Evolutionary conservation across 2,888 invertebrate species (phyloP).

Genomic region (Lasioglossum morio): DNA sequence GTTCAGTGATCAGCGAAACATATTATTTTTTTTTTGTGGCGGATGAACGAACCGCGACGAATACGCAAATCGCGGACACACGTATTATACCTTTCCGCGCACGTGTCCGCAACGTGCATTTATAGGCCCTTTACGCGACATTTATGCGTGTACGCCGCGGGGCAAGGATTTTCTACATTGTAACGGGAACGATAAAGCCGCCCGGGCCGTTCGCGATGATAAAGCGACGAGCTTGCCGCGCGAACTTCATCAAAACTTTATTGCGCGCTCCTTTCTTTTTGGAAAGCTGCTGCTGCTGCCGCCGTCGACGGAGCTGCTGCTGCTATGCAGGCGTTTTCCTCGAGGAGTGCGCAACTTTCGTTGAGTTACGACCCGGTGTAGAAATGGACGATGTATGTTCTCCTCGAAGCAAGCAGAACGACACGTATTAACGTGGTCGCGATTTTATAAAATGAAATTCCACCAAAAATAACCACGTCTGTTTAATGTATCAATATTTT

Average conservation of each 20-base stretch:
- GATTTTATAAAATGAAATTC: conserved; percentile 3
- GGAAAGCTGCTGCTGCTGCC: conserved; percentile 3
- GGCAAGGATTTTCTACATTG: conserved; percentile 48
- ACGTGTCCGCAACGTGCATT: conserved; percentile 30
- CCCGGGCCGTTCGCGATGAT: conserved; percentile 44
- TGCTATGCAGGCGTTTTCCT: conserved; percentile 1
- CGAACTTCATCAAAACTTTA: conserved; percentile 57
- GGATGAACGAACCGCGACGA: neutral
- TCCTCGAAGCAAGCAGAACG: neutral
- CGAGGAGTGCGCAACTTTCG: conserved; percentile 16
- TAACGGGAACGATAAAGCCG: conserved; percentile 48
- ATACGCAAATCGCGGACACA: neutral
- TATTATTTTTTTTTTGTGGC: neutral
- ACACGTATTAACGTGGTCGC: neutral
- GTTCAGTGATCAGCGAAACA: neutral
- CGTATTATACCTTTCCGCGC: neutral
- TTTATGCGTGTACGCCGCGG: conserved; percentile 40
- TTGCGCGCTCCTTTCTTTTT: conserved; percentile 30
- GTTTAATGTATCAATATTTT: neutral
- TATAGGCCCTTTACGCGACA: conserved; percentile 49
- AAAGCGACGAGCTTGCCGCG: conserved; percentile 40
- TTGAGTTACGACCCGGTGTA: conserved; percentile 32
- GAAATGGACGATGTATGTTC: neutral
- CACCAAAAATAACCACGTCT: neutral
- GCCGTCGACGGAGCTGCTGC: neutral